Evolutionary conservation across 2,113 vertebrate genomes (phyloP).

Genomic region (Thamnaconus septentrionalis): DNA sequence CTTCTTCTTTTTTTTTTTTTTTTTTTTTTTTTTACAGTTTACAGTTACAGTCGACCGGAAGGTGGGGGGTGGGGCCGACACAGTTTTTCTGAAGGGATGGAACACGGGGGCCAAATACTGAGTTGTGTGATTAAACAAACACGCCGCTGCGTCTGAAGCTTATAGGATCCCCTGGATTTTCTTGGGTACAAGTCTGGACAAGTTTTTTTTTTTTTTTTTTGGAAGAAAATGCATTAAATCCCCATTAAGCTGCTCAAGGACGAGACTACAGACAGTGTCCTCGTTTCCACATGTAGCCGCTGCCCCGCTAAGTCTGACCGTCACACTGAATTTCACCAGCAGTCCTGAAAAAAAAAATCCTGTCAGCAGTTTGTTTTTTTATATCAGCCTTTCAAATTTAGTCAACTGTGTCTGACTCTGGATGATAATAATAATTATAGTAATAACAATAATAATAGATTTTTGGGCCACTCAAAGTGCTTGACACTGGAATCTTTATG

Average conservation of each 20-base stretch:
- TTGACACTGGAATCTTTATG: slow-evolving; percentile 13
- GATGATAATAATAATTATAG: no score
- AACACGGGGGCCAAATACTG: slow-evolving; percentile 49
- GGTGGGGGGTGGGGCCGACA: no score
- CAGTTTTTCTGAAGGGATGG: slow-evolving; percentile 25
- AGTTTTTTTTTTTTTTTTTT: slow-evolving; percentile 50
- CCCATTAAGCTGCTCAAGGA: slow-evolving; percentile 66
- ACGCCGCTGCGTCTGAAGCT: slow-evolving; percentile 44
- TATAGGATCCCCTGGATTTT: slow-evolving; percentile 63
- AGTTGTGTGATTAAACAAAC: slow-evolving; percentile 55
- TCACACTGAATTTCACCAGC: slow-evolving; percentile 23
- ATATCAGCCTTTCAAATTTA: no score
- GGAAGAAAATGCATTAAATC: slow-evolving; percentile 61
- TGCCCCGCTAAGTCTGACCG: slow-evolving; percentile 30
- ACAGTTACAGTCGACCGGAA: no score
- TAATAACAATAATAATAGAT: no score
- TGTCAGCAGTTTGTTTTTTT: not conserved
- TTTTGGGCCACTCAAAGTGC: no score
- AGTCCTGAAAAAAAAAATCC: not conserved
- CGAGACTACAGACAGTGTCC: slow-evolving; percentile 49
- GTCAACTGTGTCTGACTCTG: no score
- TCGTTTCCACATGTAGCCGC: slow-evolving; percentile 43
- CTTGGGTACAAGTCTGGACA: slow-evolving; percentile 56
- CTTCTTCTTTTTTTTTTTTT: no score
- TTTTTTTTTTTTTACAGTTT: no score